These are phyloP conservation scores for Acrobasis suavella DNA, from an alignment of 2,888 invertebrate species.

Conservation along the genomic window DNA sequence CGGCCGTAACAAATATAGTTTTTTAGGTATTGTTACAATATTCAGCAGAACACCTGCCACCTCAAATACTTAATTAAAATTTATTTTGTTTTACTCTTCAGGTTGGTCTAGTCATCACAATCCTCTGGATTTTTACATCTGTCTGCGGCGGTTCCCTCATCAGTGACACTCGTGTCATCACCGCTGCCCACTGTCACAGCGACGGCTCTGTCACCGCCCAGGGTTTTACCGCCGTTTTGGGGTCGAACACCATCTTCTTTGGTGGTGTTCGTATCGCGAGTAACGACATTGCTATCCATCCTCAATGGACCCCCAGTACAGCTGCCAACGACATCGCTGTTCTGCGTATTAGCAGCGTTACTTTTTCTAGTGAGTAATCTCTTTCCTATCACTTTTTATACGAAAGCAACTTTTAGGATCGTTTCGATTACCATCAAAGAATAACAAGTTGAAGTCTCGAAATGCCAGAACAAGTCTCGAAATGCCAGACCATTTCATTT, in stretches of 20 bases:
- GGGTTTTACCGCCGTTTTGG: conserved; percentile 36
- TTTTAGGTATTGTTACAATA: no score
- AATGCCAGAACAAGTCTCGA: no score
- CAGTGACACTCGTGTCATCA: conserved; percentile 28
- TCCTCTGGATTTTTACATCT: conserved; percentile 46
- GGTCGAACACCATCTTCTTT: conserved; percentile 35
- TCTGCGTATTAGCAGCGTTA: conserved; percentile 36
- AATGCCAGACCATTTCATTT: no score
- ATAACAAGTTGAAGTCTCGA: no score
- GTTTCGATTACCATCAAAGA: no score
- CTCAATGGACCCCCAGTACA: conserved; percentile 31
- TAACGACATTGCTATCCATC: conserved; percentile 32
- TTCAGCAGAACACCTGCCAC: no score
- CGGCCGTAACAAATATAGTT: no score
- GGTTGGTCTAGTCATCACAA: conserved; percentile 54
- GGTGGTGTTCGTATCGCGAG: conserved; percentile 35
- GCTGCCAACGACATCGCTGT: conserved; percentile 39
- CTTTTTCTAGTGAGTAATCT: conserved; percentile 41
- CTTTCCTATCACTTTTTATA: no score
- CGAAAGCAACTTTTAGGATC: no score
- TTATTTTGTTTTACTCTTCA: conserved; percentile 30
- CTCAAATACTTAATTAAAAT: not conserved
- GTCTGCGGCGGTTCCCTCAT: conserved; percentile 49
- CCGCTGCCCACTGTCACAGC: conserved; percentile 40
- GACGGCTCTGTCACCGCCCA: conserved; percentile 35